These are phyloP conservation scores for Orgyia antiqua DNA, from an alignment of 2,888 invertebrate genomes.

Conservation along the genomic window DNA sequence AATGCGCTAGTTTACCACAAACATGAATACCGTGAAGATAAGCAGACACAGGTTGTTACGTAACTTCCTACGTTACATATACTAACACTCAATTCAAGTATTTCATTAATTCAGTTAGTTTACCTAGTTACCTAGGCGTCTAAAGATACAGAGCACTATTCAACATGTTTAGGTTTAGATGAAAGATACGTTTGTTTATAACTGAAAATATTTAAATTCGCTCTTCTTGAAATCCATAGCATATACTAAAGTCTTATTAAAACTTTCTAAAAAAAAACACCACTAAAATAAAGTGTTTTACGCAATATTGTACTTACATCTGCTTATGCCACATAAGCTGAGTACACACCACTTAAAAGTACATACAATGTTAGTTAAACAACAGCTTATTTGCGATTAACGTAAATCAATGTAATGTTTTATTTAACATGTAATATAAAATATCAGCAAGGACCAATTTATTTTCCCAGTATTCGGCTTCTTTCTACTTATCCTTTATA, in stretches of 20 bases:
- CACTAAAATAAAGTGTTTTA: neutral
- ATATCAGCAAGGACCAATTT: too few relatives aligned
- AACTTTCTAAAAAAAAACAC: too few relatives aligned
- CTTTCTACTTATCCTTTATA: neutral
- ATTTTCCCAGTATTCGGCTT: neutral
- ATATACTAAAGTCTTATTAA: neutral
- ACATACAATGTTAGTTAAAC: slow-evolving; percentile 5
- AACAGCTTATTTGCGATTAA: slow-evolving; percentile 4
- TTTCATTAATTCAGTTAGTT: slow-evolving; percentile 21
- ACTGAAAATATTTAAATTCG: slow-evolving; percentile 2
- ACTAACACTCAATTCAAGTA: slow-evolving; percentile 25
- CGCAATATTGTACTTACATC: neutral
- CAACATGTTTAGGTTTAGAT: slow-evolving; percentile 5
- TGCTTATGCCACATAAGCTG: neutral
- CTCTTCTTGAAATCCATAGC: neutral
- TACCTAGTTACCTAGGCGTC: slow-evolving; percentile 16
- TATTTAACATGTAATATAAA: too few relatives aligned
- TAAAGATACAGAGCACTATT: slow-evolving; percentile 10
- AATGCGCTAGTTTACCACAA: slow-evolving; percentile 29
- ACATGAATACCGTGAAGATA: slow-evolving; percentile 32
- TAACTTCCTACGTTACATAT: slow-evolving; percentile 27
- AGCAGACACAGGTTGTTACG: slow-evolving; percentile 34
- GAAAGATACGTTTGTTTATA: slow-evolving; percentile 7
- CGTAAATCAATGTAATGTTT: too few relatives aligned
- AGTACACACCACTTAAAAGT: neutral